A percentile compares a stretch with the other conserved stretches of the same genome.
Conservation (phyloP, 1,140 invertebrate genomes). For the Scaptomyza pallida region DNA sequence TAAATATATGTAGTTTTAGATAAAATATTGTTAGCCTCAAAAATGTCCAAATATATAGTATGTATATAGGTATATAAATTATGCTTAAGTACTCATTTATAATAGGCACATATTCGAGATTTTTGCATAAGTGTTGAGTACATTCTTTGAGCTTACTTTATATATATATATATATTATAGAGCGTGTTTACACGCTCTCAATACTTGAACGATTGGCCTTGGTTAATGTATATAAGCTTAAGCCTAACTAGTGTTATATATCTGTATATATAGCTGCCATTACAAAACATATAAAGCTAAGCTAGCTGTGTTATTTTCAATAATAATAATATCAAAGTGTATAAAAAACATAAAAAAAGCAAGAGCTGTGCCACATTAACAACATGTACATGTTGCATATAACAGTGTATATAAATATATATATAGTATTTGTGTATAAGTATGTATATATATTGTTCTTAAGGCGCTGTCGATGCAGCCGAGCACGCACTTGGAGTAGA, state of each 20-base stretch:
- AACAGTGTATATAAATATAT: slow-evolving; percentile 50
- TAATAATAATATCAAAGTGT: slow-evolving; percentile 64
- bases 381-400: slow-evolving; percentile 51
- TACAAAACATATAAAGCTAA: slow-evolving; percentile 66
- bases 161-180: slow-evolving; percentile 40
- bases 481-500: slow-evolving; percentile 61
- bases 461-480: slow-evolving; percentile 43
- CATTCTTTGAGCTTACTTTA: slow-evolving; percentile 33
- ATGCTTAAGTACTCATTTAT: slow-evolving; percentile 24
- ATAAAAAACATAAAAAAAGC: slow-evolving; percentile 65
- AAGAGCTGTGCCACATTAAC: slow-evolving; percentile 69
- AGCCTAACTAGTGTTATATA: slow-evolving; percentile 45
- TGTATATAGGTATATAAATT: neutral
- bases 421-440: slow-evolving; percentile 9
- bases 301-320: slow-evolving; percentile 43
- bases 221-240: slow-evolving; percentile 55
- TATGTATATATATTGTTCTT: slow-evolving; percentile 28
- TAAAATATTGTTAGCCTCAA: slow-evolving; percentile 14
- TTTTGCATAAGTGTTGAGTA: slow-evolving; percentile 42
- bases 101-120: slow-evolving; percentile 49
- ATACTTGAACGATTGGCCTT: slow-evolving; percentile 73
- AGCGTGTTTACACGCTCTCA: slow-evolving; percentile 59
- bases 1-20: neutral
- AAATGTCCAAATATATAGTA: slow-evolving; percentile 3
- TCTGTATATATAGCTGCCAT: slow-evolving; percentile 36